Evolutionary conservation across 23 tunicate genomes (phyloP).

Genomic region (Halocynthia roretzi): DNA sequence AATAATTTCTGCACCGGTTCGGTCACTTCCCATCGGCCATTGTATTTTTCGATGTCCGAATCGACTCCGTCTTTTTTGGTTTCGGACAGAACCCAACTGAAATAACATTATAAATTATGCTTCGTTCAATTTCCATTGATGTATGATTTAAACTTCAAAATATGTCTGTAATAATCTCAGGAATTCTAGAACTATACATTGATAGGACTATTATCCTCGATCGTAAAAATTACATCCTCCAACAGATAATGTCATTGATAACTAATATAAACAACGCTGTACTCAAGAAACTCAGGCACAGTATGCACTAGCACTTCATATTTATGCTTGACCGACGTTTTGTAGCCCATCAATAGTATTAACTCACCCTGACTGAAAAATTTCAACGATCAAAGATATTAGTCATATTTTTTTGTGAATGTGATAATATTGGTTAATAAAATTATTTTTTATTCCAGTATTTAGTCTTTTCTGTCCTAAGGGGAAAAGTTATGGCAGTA

Average conservation of each 20-base stretch:
- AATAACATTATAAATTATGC: background rate
- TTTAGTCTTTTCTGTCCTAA: background rate
- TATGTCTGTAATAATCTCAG: background rate
- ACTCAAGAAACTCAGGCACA: background rate
- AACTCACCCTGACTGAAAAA: no score
- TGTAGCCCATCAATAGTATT: no score
- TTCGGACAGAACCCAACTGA: slow-evolving; percentile 69
- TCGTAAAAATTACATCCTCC: no score
- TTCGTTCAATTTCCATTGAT: background rate
- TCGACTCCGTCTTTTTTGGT: slow-evolving; percentile 92
- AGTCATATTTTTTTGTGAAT: background rate
- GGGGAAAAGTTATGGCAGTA: no score
- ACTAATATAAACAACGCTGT: no score
- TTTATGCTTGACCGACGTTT: no score
- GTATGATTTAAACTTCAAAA: background rate
- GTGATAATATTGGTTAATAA: background rate
- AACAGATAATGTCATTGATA: no score
- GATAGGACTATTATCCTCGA: no score
- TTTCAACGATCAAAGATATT: no score
- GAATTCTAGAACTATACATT: no score
- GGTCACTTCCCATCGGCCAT: slow-evolving; percentile 70
- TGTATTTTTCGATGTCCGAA: slow-evolving; percentile 62
- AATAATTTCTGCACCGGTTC: slow-evolving; percentile 35
- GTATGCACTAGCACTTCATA: no score
- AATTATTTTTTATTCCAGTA: background rate